phyloP scores from a whole-genome alignment of 2,888 invertebrate genomes.

The Cosmia pyralina region DNA sequence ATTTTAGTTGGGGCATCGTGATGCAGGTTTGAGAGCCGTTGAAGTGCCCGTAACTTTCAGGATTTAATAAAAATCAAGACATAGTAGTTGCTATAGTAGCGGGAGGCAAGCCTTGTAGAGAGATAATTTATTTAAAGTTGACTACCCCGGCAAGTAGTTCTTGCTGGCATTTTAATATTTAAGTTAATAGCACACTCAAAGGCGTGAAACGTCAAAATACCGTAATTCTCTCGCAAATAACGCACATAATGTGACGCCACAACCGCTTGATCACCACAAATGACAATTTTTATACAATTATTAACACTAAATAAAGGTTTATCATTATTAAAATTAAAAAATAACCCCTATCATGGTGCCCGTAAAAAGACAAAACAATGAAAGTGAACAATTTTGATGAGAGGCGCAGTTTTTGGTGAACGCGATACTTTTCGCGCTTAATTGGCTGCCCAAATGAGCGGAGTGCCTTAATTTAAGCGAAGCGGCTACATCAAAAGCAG shows the following conservation, averaged over 20 bases:
- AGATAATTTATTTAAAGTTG: constrained; percentile 14
- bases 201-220: constrained; percentile 17
- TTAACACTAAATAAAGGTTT: constrained; percentile 47
- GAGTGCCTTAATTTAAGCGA: constrained; percentile 81
- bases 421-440: constrained; percentile 86
- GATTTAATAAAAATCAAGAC: constrained; percentile 27
- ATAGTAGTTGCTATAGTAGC: constrained; percentile 2
- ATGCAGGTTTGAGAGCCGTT: constrained; percentile 18
- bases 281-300: constrained; percentile 44
- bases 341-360: constrained; percentile 76
- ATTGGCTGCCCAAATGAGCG: constrained; percentile 84
- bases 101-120: constrained; percentile 8
- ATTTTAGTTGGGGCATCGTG: constrained; percentile 19
- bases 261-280: constrained; percentile 26
- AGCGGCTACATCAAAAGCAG: constrained; percentile 84
- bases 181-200: constrained; percentile 21
- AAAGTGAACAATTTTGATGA: constrained; percentile 86
- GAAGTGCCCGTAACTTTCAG: constrained; percentile 35
- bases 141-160: background rate
- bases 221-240: constrained; percentile 17
- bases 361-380: constrained; percentile 78
- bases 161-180: constrained; percentile 32
- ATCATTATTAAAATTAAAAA: constrained; percentile 65
- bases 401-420: constrained; percentile 76
- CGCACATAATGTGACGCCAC: constrained; percentile 1